These are phyloP conservation scores for Acronicta leporina DNA, from an alignment of 2,888 invertebrate genomes.

Conservation along the genomic window DNA sequence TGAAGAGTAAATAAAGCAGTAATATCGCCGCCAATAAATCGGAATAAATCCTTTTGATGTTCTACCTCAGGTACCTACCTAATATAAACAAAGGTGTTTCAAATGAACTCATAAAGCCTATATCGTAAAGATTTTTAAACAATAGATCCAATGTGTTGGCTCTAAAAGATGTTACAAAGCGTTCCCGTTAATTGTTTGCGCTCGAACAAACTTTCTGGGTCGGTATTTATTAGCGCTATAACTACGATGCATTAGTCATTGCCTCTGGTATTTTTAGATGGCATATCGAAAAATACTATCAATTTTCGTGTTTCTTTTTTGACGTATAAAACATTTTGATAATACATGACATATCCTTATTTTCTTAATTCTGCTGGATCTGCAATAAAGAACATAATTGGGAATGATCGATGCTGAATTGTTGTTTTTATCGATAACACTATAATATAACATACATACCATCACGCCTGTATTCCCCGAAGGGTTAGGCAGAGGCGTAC, in stretches of 20 bases:
- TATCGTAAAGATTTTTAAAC: constrained; percentile 56
- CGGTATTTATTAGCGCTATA: constrained; percentile 70
- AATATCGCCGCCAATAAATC: constrained; percentile 35
- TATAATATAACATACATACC: too few species aligned
- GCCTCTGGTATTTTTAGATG: constrained; percentile 48
- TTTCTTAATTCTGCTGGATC: background rate
- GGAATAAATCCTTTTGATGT: constrained; percentile 33
- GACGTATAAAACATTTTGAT: background rate
- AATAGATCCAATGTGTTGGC: constrained; percentile 64
- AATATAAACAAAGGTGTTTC: constrained; percentile 50
- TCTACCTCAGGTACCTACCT: constrained; percentile 50
- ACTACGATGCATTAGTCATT: constrained; percentile 64
- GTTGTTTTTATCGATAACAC: too few species aligned
- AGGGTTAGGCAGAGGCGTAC: too few species aligned
- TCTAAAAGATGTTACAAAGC: constrained; percentile 69
- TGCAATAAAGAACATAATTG: too few species aligned
- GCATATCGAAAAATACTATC: constrained; percentile 30
- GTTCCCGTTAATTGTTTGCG: constrained; percentile 75
- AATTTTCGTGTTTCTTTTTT: constrained; percentile 6
- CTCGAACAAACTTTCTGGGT: constrained; percentile 72
- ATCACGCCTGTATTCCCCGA: too few species aligned
- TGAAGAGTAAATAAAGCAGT: background rate
- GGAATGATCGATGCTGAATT: too few species aligned
- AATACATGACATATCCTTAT: background rate
- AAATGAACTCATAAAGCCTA: constrained; percentile 54